Conservation (phyloP, 2,797 vertebrate genomes). For the Odontamblyopus rebecca region DNA sequence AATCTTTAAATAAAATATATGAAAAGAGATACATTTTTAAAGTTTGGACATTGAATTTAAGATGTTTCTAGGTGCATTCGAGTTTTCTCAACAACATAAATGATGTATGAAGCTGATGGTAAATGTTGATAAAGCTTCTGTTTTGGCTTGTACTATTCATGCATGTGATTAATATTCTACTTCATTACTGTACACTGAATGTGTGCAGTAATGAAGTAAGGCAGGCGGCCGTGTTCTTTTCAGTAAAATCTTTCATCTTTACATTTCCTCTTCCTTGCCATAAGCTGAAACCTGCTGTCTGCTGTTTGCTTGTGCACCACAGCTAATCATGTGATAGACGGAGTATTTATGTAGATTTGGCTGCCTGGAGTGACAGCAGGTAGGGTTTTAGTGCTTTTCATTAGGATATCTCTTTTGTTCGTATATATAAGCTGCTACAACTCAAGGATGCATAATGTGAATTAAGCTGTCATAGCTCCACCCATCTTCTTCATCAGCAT, state of each 20-base stretch:
- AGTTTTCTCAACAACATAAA: neutral
- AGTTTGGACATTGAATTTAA: too few relatives aligned
- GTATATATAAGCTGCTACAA: slow-evolving; percentile 5
- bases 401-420: slow-evolving; percentile 15
- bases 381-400: slow-evolving; percentile 9
- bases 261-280: slow-evolving; percentile 28
- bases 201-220: slow-evolving; percentile 30
- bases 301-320: slow-evolving; percentile 25
- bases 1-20: too few relatives aligned
- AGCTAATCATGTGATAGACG: slow-evolving; percentile 15
- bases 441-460: slow-evolving; percentile 14
- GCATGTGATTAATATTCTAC: neutral
- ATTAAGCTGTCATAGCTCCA: slow-evolving; percentile 8
- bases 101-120: neutral
- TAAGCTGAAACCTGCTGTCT: slow-evolving; percentile 20
- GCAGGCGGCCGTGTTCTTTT: slow-evolving; percentile 22
- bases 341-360: neutral
- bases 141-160: neutral
- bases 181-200: slow-evolving; percentile 21
- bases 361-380: slow-evolving; percentile 10
- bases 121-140: neutral
- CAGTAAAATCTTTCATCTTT: slow-evolving; percentile 43
- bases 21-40: too few relatives aligned
- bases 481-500: slow-evolving; percentile 20
- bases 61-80: neutral